Percentiles rank a stretch among this genome's conserved stretches.
These are phyloP conservation scores for Leptinotarsa defecta DNA, from an alignment of 1,140 invertebrate genomes.

Conservation along the genomic window DNA sequence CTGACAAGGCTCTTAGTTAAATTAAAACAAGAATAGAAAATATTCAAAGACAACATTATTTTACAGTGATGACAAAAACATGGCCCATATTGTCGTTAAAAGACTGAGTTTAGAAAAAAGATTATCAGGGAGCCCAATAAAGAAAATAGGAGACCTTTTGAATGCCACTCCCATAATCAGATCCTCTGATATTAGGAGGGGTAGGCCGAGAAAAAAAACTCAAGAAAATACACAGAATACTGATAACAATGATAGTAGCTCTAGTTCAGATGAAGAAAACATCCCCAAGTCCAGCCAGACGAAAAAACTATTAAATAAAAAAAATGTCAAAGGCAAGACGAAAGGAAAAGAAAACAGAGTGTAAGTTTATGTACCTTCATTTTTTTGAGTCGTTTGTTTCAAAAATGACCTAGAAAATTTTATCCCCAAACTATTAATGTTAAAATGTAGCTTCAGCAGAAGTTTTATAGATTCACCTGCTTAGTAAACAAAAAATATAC, in stretches of 20 bases:
- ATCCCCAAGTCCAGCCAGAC: background rate
- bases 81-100: constrained; percentile 15
- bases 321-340: constrained; percentile 3
- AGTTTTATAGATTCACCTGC: too few relatives aligned
- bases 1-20: too few relatives aligned
- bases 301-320: background rate
- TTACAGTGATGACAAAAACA: constrained; percentile 12
- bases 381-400: too few relatives aligned
- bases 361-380: background rate
- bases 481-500: too few relatives aligned
- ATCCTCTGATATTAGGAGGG: background rate
- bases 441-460: too few relatives aligned
- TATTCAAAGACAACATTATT: background rate
- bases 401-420: too few relatives aligned
- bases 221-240: background rate
- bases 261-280: background rate
- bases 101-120: constrained; percentile 15
- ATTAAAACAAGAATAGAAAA: too few relatives aligned
- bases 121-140: constrained; percentile 7
- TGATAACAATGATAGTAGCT: background rate
- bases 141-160: constrained; percentile 6
- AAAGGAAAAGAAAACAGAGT: constrained; percentile 15
- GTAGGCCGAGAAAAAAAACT: background rate
- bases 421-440: too few relatives aligned
- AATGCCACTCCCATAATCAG: constrained; percentile 10